Evolutionary conservation across 2,113 vertebrate genomes (phyloP).

Genomic region (Mustelus asterias): DNA sequence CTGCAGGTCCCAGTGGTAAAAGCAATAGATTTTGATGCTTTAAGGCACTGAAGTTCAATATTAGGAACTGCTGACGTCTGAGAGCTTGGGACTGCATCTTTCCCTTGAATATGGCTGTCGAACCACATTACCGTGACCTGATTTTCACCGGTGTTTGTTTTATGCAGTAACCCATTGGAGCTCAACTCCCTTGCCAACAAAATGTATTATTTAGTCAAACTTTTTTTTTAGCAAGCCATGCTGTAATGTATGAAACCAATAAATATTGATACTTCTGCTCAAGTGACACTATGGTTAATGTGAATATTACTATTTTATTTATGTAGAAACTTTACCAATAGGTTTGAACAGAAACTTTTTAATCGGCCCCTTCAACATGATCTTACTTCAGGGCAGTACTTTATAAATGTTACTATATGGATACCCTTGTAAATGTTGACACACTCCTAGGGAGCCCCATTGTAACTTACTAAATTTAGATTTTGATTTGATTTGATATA

Average conservation of each 20-base stretch:
- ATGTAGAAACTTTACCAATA: constrained; percentile 1
- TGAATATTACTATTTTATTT: constrained; percentile 31
- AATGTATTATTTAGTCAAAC: background rate
- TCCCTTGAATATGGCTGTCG: background rate
- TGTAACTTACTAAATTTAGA: background rate
- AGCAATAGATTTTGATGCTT: background rate
- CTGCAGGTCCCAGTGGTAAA: background rate
- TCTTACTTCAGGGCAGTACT: background rate
- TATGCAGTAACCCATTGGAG: background rate
- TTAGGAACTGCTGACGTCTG: background rate
- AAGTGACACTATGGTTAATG: background rate
- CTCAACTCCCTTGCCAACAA: background rate
- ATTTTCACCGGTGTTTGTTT: background rate
- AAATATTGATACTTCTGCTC: constrained; percentile 16
- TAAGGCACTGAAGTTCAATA: background rate
- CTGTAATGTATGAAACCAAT: background rate
- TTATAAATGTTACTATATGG: background rate
- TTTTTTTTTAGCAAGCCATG: background rate
- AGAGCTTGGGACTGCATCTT: background rate
- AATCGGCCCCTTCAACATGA: background rate
- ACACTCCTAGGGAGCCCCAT: background rate
- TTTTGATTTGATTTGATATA: too few relatives aligned
- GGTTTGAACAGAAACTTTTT: background rate
- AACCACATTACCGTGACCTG: background rate
- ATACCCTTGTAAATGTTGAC: background rate